These are phyloP conservation scores for Ibycter americanus DNA, from an alignment of 2,797 vertebrate species.

Conservation along the genomic window DNA sequence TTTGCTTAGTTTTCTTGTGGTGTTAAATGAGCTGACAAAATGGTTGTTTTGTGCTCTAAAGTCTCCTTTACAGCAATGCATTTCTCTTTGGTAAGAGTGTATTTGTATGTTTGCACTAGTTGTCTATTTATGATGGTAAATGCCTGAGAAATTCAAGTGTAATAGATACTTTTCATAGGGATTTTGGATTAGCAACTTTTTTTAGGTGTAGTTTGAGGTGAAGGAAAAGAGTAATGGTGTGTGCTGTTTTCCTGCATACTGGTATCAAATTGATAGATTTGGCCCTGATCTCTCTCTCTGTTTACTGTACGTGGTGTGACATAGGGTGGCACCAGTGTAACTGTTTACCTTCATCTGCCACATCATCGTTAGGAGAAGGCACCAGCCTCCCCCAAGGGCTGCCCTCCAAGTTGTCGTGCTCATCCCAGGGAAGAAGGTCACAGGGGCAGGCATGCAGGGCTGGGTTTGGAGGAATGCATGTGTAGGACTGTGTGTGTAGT, in stretches of 20 bases:
- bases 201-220: neutral
- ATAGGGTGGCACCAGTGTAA: neutral
- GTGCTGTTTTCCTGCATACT: neutral
- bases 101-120: neutral
- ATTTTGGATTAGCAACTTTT: neutral
- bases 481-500: neutral
- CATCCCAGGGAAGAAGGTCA: neutral
- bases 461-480: neutral
- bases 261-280: neutral
- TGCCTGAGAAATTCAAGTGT: neutral
- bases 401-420: rapidly evolving
- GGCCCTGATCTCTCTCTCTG: neutral
- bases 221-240: neutral
- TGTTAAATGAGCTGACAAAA: neutral
- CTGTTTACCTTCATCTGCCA: neutral
- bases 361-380: neutral
- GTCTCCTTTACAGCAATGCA: neutral
- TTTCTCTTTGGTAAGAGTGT: neutral
- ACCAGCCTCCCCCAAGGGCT: neutral
- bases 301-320: neutral
- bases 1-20: neutral
- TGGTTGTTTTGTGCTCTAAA: neutral
- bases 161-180: neutral
- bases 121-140: neutral
- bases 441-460: neutral